Evolutionary conservation across 2,797 vertebrate genomes (phyloP).

Genomic region (Florisuga fusca): DNA sequence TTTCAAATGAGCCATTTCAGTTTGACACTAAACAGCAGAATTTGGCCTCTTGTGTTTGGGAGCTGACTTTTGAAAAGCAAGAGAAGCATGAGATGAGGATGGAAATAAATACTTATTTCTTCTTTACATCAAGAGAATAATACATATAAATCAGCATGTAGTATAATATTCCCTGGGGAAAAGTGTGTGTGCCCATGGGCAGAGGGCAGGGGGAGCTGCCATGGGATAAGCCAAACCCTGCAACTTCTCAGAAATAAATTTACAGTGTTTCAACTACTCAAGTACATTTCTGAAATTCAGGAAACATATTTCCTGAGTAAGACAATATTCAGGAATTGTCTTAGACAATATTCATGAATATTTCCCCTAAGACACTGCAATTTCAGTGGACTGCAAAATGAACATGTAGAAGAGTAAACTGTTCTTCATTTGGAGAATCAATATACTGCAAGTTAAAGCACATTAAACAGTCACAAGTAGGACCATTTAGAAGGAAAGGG

Average conservation of each 20-base stretch:
- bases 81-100: background rate
- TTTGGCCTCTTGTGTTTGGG: background rate
- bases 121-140: background rate
- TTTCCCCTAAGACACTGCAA: constrained; percentile 12
- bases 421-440: background rate
- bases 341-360: no score
- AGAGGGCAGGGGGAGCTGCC: background rate
- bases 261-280: fast-evolving
- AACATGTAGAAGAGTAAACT: background rate
- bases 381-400: background rate
- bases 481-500: background rate
- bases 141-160: background rate
- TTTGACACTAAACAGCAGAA: background rate
- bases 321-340: no score
- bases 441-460: background rate
- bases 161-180: background rate
- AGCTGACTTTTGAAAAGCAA: background rate
- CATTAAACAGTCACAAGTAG: background rate
- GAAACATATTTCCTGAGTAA: constrained; percentile 37
- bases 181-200: background rate
- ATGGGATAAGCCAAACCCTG: background rate
- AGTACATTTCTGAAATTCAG: background rate
- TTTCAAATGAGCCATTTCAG: background rate
- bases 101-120: background rate
- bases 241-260: constrained; percentile 40